Conservation (phyloP, 2,113 vertebrate species). For the Cynoglossus semilaevis region DNA sequence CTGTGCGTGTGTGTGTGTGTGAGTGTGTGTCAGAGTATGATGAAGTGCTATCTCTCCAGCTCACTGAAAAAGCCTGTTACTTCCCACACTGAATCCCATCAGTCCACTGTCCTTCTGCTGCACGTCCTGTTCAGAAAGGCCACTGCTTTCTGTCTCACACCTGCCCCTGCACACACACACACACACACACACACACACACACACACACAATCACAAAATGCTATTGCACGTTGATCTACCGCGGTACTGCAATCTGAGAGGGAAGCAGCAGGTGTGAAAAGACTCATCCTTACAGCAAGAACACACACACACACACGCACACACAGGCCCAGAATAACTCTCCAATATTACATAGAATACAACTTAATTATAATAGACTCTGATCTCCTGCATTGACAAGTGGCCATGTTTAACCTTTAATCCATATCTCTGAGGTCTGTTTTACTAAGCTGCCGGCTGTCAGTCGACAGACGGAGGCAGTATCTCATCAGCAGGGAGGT, state of each 20-base stretch:
- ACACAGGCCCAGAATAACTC: constrained; percentile 65
- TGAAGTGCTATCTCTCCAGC: constrained; percentile 22
- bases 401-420: constrained; percentile 14
- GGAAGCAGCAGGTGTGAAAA: constrained; percentile 66
- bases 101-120: constrained; percentile 23
- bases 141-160: constrained; percentile 53
- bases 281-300: constrained; percentile 45
- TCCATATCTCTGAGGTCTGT: constrained; percentile 9
- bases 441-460: constrained; percentile 25
- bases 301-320: constrained; percentile 24
- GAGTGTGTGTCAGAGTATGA: constrained; percentile 17
- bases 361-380: constrained; percentile 21
- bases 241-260: constrained; percentile 41
- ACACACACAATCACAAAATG: constrained; percentile 7
- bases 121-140: constrained; percentile 26
- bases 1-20: constrained; percentile 5
- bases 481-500: constrained; percentile 7
- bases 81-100: constrained; percentile 39
- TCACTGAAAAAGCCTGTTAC: constrained; percentile 36
- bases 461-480: constrained; percentile 5
- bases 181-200: constrained; percentile 5
- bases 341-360: constrained; percentile 27
- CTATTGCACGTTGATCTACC: constrained; percentile 36
- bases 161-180: constrained; percentile 31
- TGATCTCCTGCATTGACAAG: neutral